Evolutionary conservation across 1,140 invertebrate species (phyloP).

Genomic region (Cherax destructor): DNA sequence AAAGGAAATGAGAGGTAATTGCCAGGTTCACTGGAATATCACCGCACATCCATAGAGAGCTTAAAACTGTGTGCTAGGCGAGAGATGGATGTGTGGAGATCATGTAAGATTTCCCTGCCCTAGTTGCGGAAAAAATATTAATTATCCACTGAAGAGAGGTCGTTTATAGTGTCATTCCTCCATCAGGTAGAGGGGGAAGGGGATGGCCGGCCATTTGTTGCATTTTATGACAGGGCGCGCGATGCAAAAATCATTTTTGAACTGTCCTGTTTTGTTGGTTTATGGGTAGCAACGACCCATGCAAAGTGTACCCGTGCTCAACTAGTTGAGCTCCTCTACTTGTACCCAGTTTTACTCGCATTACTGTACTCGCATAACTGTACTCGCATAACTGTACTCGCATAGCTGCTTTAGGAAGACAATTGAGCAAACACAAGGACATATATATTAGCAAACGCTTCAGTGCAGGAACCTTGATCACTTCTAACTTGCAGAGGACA

Average conservation of each 20-base stretch:
- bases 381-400: too few species aligned
- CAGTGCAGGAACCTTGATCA: too few species aligned
- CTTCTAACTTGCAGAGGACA: too few species aligned
- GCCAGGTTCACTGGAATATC: slow-evolving; percentile 15
- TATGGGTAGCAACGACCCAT: not conserved
- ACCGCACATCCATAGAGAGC: slow-evolving; percentile 15
- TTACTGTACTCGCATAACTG: too few species aligned
- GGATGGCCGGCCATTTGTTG: slow-evolving; percentile 36
- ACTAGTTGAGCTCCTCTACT: not conserved
- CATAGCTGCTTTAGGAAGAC: too few species aligned
- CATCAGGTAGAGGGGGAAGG: slow-evolving; percentile 33
- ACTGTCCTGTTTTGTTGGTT: not conserved
- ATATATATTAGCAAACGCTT: too few species aligned
- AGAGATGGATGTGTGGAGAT: slow-evolving; percentile 40
- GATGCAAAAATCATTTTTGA: slow-evolving; percentile 4
- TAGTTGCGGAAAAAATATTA: slow-evolving; percentile 59
- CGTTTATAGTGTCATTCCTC: slow-evolving; percentile 57
- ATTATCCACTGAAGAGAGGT: slow-evolving; percentile 59
- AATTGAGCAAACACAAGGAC: too few species aligned
- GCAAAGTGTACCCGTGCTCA: too few species aligned
- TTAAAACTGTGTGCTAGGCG: slow-evolving; percentile 22
- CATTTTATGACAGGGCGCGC: slow-evolving; percentile 30
- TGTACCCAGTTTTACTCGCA: not conserved
- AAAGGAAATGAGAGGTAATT: slow-evolving; percentile 19
- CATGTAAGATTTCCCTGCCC: slow-evolving; percentile 58